Conservation (phyloP, 2,113 vertebrate species). For the Hemiprocne comata region DNA sequence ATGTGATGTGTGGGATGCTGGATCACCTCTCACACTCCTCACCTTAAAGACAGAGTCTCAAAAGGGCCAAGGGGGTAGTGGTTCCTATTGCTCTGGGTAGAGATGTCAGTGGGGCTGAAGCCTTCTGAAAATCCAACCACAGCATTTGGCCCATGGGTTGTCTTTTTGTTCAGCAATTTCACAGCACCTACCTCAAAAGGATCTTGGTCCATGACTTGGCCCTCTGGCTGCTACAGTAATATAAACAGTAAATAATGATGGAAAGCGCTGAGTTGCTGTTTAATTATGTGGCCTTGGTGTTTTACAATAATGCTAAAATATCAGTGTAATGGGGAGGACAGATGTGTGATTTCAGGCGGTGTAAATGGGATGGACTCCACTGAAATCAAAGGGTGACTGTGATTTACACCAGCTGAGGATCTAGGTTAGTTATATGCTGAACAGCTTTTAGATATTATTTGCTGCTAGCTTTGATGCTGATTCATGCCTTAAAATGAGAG, state of each 20-base stretch:
- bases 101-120: background rate
- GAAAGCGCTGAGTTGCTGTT: background rate
- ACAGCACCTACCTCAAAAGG: conserved; percentile 25
- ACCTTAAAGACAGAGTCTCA: background rate
- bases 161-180: conserved; percentile 12
- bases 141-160: background rate
- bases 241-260: background rate
- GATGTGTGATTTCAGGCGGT: background rate
- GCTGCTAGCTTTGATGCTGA: conserved; percentile 9
- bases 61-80: background rate
- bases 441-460: conserved; percentile 22
- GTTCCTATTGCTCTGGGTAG: conserved; percentile 20
- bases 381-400: background rate
- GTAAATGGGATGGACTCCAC: background rate
- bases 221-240: background rate
- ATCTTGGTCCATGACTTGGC: background rate
- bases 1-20: background rate
- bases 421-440: background rate
- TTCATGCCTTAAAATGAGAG: conserved; percentile 6
- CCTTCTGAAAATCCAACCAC: background rate
- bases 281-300: background rate
- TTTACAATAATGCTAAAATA: background rate
- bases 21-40: rapidly evolving
- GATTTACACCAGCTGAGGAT: background rate
- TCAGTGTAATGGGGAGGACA: background rate